Evolutionary conservation across 2,797 vertebrate species (phyloP).

Genomic region (Sebastes oblongus): DNA sequence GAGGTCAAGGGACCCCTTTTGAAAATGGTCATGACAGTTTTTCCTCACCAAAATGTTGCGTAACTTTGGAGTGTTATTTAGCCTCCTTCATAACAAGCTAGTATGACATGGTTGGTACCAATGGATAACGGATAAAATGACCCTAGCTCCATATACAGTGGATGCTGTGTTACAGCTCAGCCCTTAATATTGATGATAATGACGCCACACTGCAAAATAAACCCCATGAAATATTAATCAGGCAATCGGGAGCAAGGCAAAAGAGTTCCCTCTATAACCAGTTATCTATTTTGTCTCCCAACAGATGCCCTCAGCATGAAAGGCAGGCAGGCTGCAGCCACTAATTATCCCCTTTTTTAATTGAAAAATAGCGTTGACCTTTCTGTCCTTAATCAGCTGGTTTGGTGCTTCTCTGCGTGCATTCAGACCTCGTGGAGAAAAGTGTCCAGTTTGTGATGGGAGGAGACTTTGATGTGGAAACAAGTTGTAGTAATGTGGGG

Average conservation of each 20-base stretch:
- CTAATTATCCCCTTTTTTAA: conserved; percentile 26
- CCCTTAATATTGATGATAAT: conserved; percentile 17
- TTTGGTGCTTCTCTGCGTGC: neutral
- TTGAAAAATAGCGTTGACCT: conserved; percentile 21
- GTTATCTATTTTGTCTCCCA: conserved; percentile 31
- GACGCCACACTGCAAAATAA: conserved; percentile 20
- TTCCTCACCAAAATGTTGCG: too few species aligned
- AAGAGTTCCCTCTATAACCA: conserved; percentile 17
- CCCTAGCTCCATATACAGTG: neutral
- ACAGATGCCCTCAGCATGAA: conserved; percentile 42
- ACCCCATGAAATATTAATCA: conserved; percentile 60
- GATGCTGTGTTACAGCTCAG: neutral
- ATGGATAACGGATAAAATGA: neutral
- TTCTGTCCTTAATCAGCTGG: conserved; percentile 21
- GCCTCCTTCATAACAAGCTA: too few species aligned
- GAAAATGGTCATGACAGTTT: too few species aligned
- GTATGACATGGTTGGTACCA: too few species aligned
- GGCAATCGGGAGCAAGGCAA: conserved; percentile 31
- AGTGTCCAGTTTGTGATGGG: conserved; percentile 5
- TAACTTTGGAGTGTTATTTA: too few species aligned
- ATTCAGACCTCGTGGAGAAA: conserved; percentile 4
- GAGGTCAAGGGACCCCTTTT: too few species aligned
- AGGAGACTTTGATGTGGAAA: conserved; percentile 3
- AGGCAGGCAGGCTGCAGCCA: conserved; percentile 15
- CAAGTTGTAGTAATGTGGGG: conserved; percentile 26